A percentile compares a stretch with the other conserved stretches of the same genome.
Evolutionary conservation across 2,888 invertebrate genomes (phyloP).

Genomic region (Bombylius discolor): DNA sequence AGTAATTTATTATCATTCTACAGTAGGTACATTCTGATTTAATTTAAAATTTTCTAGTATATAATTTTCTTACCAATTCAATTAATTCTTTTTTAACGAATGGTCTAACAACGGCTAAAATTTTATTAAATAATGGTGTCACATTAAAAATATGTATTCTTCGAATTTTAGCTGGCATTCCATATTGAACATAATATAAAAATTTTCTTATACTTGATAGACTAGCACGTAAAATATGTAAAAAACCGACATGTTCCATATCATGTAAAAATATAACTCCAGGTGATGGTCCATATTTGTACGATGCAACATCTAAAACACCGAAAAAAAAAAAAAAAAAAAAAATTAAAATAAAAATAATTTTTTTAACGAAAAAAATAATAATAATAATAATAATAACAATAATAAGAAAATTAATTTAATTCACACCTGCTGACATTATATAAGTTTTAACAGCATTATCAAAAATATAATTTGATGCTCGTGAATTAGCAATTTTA

Average conservation of each 20-base stretch:
- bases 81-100: constrained; percentile 46
- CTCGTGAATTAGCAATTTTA: constrained; percentile 42
- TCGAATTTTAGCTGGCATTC: constrained; percentile 48
- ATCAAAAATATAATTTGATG: constrained; percentile 46
- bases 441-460: constrained; percentile 46
- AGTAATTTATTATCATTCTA: too few species aligned
- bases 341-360: not conserved
- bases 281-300: constrained; percentile 44
- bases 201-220: constrained; percentile 45
- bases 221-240: constrained; percentile 44
- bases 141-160: constrained; percentile 52
- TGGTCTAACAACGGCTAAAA: constrained; percentile 42
- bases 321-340: not conserved
- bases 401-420: too few species aligned
- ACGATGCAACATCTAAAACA: constrained; percentile 42
- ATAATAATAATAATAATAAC: too few species aligned
- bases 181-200: constrained; percentile 53
- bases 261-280: constrained; percentile 53
- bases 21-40: not conserved
- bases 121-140: constrained; percentile 42
- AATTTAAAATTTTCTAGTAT: not conserved
- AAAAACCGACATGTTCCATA: constrained; percentile 47
- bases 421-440: constrained; percentile 42
- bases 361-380: not conserved
- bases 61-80: constrained; percentile 35